Evolutionary conservation across 2,888 invertebrate species (phyloP), one percentile per base, ranked within the genome.

Genomic region (Agonopterix heracliana): DNA sequence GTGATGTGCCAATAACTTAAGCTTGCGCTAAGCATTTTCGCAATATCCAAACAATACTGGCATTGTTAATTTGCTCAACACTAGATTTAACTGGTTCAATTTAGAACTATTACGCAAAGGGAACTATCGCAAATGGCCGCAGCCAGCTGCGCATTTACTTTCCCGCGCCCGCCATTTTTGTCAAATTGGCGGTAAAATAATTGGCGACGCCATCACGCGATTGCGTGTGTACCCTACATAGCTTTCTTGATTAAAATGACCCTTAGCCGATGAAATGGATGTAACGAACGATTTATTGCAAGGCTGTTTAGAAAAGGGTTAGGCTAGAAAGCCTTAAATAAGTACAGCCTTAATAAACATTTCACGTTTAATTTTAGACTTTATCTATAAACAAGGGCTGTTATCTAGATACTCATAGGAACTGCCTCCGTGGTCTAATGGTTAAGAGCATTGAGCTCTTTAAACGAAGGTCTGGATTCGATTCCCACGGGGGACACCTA

Each of bases 151-250:
- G 14, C 44, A 12, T 12, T 12, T 63, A 74, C 78, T 81, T 81
- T 79, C 71, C 68, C 74, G 60, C 62, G 65, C 80, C 78, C 62
- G 65, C 80, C 78, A 77, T 80, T 81, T 82, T 81, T 68, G 81
- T 73, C 68, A 68, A 77, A 74, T 74, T 65, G 68, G 64, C 68
- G 65, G 67, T 65, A 72, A 77, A 73, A 75, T 72, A 68, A 74
- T 71, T 64, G 66, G 56, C 56, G 52, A 61, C 59, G 59, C 45
- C 57, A 63, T 61, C 78, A 78, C 74, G 74, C 75, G 68, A 81
- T 78, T 66, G 75, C 79, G 66, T 77, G 73, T 50, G 52, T 49
- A 52, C 55, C 51, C 54, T 55, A 54, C 53, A 56, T 47, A 53
- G 47, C 45, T 52, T 53, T 46, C 54, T 59, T 57, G 49, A 53